Base-by-base conservation (phyloP, 2,888 invertebrate genomes). In the Acrocyrtus sp. region DNA sequence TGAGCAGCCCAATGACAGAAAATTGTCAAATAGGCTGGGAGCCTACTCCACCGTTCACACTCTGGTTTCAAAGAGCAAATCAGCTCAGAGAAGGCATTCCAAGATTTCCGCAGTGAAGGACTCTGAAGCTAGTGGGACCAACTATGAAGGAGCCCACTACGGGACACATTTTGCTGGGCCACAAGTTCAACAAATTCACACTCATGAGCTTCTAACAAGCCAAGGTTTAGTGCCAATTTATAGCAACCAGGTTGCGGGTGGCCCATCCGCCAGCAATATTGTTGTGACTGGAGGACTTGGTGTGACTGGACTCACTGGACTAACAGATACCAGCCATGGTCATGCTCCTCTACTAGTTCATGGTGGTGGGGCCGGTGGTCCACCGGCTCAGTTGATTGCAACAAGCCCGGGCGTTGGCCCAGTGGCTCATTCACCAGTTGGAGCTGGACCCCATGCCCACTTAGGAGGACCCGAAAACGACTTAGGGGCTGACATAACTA, bases 401-500 rank as follows among this genome's bases (percentile, higher is more conserved):
- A 10, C 60, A 10, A 62, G 56, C 53, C 61, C 21, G 17, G 53
- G 12, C 12, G 34, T 34, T 34, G 34, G 34, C 5, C 50, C 43
- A 15, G 29, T 51, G 2, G 60, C 41, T 17, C n/a, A n/a, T n/a
- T n/a, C n/a, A n/a, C 57, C 19, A 3, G 66, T 6, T n/a, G 43
- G n/a, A 0, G 41, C 19, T 17, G 29, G 27, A 22, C 66, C 57
- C 4, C n/a, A n/a, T n/a, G n/a, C n/a, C n/a, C n/a, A n/a, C n/a
- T n/a, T n/a, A n/a, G n/a, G n/a, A n/a, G 34, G 34, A 12, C 19
- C 41, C 15, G 68, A 54, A 39, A 53, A 61, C 24, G 54, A 69
- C 17, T 54, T 74, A 21, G 60, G 68, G 19, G 27, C 68, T 10
- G 69, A 74, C 92, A 81, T 85, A 86, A 4, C 87, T 87, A 26